Evolutionary conservation across 2,797 vertebrate species (phyloP), one percentile per base, ranked within the genome.

Genomic region (Dromococcyx pavoninus): DNA sequence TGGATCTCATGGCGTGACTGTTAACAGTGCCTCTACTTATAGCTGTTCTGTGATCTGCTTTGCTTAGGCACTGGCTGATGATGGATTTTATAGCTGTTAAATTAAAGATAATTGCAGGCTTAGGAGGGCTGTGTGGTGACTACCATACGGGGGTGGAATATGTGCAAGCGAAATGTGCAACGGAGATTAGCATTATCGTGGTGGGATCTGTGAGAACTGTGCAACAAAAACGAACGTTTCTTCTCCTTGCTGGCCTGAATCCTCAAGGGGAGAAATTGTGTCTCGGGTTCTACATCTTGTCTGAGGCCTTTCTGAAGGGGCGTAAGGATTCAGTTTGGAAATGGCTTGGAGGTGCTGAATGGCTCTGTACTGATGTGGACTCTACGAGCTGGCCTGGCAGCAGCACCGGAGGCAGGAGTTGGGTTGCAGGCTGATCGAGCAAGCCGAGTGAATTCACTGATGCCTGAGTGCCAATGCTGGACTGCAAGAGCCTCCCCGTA

Each of bases 31-130:
- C 37, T 79, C 65, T 3, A 5, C 81, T 92, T 64, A 33, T 41
- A 9, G 5, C n/a, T 23, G 46, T 72, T 58, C 65, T 32, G 10
- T 58, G 58, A 77, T 90, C 66, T 88, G 79, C 94, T 95, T 74
- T 86, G 73, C 82, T 91, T 24, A 58, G 73, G 84, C 57, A 24
- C 28, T 46, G 5, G 48, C 74, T 93, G 89, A 6, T 2, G 58
- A 66, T 86, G 79, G 89, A 88, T 72, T 88, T 71, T 73, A 89
- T 71, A 75, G 72, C 86, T 88, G 85, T 58, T 74, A 66, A 93
- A 91, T 80, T 82, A 41, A 81, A 86, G 88, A 70, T 86, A 94
- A 94, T 88, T 94, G 88, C 86, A 93, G 86, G 82, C 79, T 93
- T 75, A 86, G 76, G 65, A 94, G 70, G 62, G 76, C 54, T 88